Evolutionary conservation across 2,888 invertebrate genomes (phyloP).

Genomic region (Xylota segnis): DNA sequence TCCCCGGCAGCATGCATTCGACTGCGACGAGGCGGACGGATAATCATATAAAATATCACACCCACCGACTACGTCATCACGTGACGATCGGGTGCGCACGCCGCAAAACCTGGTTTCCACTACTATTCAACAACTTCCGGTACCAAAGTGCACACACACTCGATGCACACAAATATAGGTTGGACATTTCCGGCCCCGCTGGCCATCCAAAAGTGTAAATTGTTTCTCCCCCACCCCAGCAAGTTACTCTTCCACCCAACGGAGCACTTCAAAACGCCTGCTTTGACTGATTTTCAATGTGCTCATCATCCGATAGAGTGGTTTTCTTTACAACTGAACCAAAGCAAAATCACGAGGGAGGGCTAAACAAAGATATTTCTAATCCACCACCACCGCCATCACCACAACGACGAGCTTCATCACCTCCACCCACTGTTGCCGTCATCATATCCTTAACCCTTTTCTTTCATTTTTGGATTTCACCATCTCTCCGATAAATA

Average conservation of each 20-base stretch:
- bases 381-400: slow-evolving; percentile 36
- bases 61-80: slow-evolving; percentile 65
- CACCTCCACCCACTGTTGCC: neutral
- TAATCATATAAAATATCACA: slow-evolving; percentile 50
- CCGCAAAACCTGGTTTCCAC: slow-evolving; percentile 24
- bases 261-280: slow-evolving; percentile 71
- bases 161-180: slow-evolving; percentile 63
- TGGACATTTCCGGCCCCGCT: slow-evolving; percentile 70
- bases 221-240: slow-evolving; percentile 18
- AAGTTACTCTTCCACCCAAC: slow-evolving; percentile 58
- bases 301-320: slow-evolving; percentile 77
- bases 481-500: slow-evolving; percentile 38
- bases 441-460: slow-evolving; percentile 67
- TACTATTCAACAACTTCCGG: slow-evolving; percentile 64
- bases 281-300: slow-evolving; percentile 76
- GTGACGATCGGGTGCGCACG: slow-evolving; percentile 73
- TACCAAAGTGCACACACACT: slow-evolving; percentile 14
- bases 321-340: slow-evolving; percentile 75
- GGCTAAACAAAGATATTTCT: slow-evolving; percentile 73
- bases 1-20: slow-evolving; percentile 29
- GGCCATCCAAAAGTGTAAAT: slow-evolving; percentile 58
- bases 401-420: slow-evolving; percentile 31
- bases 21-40: slow-evolving; percentile 31
- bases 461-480: slow-evolving; percentile 57
- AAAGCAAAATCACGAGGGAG: slow-evolving; percentile 62